Percentiles rank a stretch among this genome's conserved stretches.
Evolutionary conservation across 2,797 vertebrate genomes (phyloP).

Genomic region (Cryptoblepharus egeriae): DNA sequence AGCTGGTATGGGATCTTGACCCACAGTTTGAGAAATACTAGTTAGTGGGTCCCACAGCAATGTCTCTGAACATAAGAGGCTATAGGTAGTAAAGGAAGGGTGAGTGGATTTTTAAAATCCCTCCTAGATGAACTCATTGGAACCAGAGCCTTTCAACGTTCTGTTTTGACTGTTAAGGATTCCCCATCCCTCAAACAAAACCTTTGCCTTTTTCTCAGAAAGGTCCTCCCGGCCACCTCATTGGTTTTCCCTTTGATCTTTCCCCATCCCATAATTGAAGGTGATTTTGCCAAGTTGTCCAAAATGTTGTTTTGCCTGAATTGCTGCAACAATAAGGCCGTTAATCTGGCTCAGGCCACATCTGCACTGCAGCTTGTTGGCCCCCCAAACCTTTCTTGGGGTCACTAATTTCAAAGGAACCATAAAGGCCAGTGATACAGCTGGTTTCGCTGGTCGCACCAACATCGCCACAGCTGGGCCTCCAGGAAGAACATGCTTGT

Average conservation of each 20-base stretch:
- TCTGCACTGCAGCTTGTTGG: neutral
- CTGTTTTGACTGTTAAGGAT: neutral
- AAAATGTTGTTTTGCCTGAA: neutral
- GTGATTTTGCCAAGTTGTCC: slow-evolving; percentile 9
- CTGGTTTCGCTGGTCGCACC: neutral
- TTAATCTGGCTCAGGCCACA: neutral
- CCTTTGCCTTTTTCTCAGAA: neutral
- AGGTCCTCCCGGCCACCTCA: neutral
- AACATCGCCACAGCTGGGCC: neutral
- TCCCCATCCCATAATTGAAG: neutral
- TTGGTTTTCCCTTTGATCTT: neutral
- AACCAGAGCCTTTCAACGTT: neutral
- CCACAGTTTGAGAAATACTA: no score
- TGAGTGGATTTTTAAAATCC: neutral
- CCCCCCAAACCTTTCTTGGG: neutral
- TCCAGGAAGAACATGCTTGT: fast-evolving
- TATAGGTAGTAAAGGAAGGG: neutral
- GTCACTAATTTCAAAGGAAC: neutral
- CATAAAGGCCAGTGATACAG: neutral
- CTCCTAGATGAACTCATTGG: neutral
- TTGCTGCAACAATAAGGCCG: neutral
- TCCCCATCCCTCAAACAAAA: neutral
- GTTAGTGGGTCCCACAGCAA: neutral
- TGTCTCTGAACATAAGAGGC: neutral
- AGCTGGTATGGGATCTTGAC: no score